Evolutionary conservation across 2,797 vertebrate species (phyloP).

Genomic region (Pseudochirops corinnae): DNA sequence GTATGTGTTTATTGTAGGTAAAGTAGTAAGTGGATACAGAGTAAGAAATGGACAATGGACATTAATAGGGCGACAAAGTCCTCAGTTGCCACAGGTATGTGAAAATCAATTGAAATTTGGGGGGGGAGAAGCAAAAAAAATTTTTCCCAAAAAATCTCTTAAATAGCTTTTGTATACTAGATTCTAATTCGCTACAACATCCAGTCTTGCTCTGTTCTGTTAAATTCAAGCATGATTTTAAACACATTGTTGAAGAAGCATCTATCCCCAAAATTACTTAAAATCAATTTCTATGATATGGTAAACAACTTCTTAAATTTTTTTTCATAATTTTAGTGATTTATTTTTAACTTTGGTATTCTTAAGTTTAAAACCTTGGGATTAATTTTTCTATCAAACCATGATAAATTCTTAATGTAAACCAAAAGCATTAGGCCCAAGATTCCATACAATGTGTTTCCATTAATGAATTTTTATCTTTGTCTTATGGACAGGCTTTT

Average conservation of each 20-base stretch:
- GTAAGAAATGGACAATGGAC: conserved; percentile 94
- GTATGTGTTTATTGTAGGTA: conserved; percentile 87
- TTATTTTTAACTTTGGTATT: background rate
- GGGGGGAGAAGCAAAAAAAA: background rate
- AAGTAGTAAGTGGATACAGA: conserved; percentile 97
- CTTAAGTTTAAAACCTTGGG: background rate
- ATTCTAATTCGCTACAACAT: background rate
- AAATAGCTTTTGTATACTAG: background rate
- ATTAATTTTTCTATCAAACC: background rate
- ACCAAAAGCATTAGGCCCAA: conserved; percentile 3
- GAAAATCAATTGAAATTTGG: conserved; percentile 27
- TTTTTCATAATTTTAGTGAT: background rate
- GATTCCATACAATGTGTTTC: background rate
- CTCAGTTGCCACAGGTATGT: conserved; percentile 95
- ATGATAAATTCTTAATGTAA: background rate
- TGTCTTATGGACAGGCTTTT: conserved; percentile 90
- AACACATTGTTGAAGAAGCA: background rate
- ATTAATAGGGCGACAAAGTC: conserved; percentile 95
- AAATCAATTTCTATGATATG: background rate
- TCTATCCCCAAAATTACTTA: no score
- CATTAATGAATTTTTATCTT: background rate
- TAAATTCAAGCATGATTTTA: background rate
- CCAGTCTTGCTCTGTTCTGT: background rate
- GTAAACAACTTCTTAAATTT: background rate
- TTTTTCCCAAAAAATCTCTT: conserved; percentile 1